A percentile compares a stretch with the other conserved stretches of the same genome.
phyloP scores from a whole-genome alignment of 2,888 invertebrate species.

The Latrodectus hesperus region DNA sequence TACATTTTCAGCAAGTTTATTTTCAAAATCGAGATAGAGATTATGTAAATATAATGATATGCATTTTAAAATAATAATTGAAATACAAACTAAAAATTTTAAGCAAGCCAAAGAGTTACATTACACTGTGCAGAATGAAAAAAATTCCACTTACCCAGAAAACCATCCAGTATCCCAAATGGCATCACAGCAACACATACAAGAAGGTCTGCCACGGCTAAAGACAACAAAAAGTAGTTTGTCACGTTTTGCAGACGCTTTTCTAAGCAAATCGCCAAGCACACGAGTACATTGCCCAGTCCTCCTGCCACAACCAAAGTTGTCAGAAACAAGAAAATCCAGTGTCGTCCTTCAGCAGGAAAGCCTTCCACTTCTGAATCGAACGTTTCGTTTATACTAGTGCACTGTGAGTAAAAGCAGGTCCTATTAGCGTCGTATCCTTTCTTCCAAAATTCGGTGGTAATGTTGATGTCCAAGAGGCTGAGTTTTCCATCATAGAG shows the following conservation, averaged over 20 bases:
- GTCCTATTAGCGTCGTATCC: conserved; percentile 8
- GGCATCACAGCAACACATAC: conserved; percentile 98
- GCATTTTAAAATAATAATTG: no score
- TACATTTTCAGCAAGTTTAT: no score
- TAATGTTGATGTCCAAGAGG: conserved; percentile 55
- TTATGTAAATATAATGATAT: no score
- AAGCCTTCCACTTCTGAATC: neutral
- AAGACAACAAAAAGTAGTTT: conserved; percentile 93
- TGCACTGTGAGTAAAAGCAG: conserved; percentile 16
- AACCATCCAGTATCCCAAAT: conserved; percentile 92
- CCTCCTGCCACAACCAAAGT: conserved; percentile 91
- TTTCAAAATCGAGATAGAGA: no score
- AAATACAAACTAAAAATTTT: no score
- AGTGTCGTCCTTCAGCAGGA: conserved; percentile 79
- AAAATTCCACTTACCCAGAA: conserved; percentile 84
- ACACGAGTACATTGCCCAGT: conserved; percentile 93
- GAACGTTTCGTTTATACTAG: conserved; percentile 3
- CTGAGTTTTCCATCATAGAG: conserved; percentile 21
- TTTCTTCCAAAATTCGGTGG: conserved; percentile 29
- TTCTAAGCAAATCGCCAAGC: conserved; percentile 92
- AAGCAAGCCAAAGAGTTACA: no score
- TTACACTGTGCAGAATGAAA: no score
- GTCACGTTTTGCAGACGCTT: conserved; percentile 93
- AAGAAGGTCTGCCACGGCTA: conserved; percentile 94
- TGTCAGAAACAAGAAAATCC: conserved; percentile 88